Base-by-base conservation (phyloP, 2,888 invertebrate genomes). In the Drosophila paucipuncta region DNA sequence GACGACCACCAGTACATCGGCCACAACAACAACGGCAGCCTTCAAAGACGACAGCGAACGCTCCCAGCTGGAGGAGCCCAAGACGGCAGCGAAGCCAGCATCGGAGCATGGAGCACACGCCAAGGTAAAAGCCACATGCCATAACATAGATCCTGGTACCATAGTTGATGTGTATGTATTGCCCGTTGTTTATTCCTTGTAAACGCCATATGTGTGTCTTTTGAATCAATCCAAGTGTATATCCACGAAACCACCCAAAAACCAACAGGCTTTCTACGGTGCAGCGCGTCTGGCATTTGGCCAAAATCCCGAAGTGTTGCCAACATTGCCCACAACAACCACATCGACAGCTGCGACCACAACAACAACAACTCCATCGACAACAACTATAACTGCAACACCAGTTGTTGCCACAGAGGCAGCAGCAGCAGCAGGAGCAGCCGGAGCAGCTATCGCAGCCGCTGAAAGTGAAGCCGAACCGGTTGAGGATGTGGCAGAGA, bases 201-300 rank as follows among this genome's bases (percentile, higher is more conserved):
- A 85, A 84, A 82, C 47, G 69, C 74, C 78, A 66, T 74, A 73
- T 83, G 67, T 85, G 67, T 85, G 68, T 90, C 73, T 85, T 77
- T 89, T 83, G 65, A 76, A 90, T 57, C 57, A 84, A 80, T 76
- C 89, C 69, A 86, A 90, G 91, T 89, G 86, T 90, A 89, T 90
- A 80, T 86, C 86, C 84, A 82, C 91, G 77, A 84, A 80, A 82
- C 78, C 90, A 78, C 83, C 91, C 65, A 91, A 92, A 81, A 81
- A 82, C 65, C 85, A 88, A 76, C 88, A 95, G 95, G 94, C 95
- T 58, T 95, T 95, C 92, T 95, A 95, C 81, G 95, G 95, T 61
- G 95, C 95, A 6, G 95, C 95, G 35, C 94, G 95, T 30, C 93
- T 95, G 67, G 93, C 93, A 16, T 93, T 93, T 78, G 93, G 93